Conservation (phyloP, 2,888 invertebrate genomes). For the Synanthedon myopaeformis region DNA sequence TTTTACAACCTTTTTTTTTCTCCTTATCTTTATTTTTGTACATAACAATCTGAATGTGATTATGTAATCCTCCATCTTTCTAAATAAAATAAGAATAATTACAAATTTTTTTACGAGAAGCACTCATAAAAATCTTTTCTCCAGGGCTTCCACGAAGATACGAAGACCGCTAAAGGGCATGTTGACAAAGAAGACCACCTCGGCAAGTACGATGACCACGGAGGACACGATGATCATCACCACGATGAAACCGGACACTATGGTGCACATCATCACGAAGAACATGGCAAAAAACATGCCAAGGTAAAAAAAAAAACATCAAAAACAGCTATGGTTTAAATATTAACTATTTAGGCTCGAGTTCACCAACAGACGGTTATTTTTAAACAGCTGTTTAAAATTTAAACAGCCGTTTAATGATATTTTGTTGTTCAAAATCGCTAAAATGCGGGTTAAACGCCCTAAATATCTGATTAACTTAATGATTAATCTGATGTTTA, state of each 20-base stretch:
- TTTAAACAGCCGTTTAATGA: no score
- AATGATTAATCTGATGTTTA: no score
- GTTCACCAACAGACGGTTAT: no score
- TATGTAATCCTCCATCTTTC: neutral
- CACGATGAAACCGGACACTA: constrained; percentile 75
- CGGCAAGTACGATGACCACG: constrained; percentile 73
- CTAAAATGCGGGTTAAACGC: no score
- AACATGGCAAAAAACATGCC: constrained; percentile 75
- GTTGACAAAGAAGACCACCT: constrained; percentile 76
- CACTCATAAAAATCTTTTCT: constrained; percentile 1
- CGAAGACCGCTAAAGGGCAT: constrained; percentile 75
- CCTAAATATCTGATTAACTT: no score
- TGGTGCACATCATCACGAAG: constrained; percentile 74
- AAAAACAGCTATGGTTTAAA: constrained; percentile 2
- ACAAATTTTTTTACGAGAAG: neutral
- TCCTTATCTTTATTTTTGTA: no score
- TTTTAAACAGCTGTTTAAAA: no score
- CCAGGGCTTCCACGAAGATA: constrained; percentile 71
- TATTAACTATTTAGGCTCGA: neutral
- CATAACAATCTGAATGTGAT: no score
- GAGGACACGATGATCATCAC: constrained; percentile 72
- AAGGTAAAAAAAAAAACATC: constrained; percentile 26
- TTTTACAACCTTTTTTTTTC: no score
- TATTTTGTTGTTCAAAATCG: no score
- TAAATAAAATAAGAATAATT: neutral